A percentile compares a stretch with the other conserved stretches of the same genome.
Evolutionary conservation across 2,888 invertebrate genomes (phyloP).

Genomic region (Mechanitis messenoides): DNA sequence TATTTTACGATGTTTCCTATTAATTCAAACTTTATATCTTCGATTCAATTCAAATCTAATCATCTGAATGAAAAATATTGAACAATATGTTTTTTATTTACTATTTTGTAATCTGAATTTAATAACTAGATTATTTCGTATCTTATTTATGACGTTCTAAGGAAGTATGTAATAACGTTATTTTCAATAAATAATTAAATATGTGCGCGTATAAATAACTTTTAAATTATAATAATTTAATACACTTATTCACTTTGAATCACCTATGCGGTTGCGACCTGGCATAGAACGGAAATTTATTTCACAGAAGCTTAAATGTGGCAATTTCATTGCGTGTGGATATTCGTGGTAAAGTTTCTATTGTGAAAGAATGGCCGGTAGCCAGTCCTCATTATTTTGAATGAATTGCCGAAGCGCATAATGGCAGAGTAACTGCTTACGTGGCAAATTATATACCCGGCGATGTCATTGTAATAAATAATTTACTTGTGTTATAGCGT

Average conservation of each 20-base stretch:
- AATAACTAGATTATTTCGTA: no score
- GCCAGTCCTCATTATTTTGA: slow-evolving; percentile 63
- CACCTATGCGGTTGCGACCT: background rate
- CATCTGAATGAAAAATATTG: slow-evolving; percentile 2
- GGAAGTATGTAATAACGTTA: background rate
- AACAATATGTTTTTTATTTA: slow-evolving; percentile 1
- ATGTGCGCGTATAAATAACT: background rate
- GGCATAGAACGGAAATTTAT: slow-evolving; percentile 12
- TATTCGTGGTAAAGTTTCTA: slow-evolving; percentile 25
- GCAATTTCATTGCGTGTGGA: slow-evolving; percentile 22
- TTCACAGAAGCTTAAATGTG: slow-evolving; percentile 17
- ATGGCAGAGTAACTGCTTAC: slow-evolving; percentile 51
- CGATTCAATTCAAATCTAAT: slow-evolving; percentile 7
- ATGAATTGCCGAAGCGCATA: slow-evolving; percentile 67
- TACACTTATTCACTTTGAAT: background rate
- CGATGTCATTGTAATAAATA: slow-evolving; percentile 70
- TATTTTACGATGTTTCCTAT: slow-evolving; percentile 17
- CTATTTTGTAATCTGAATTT: no score
- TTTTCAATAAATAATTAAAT: background rate
- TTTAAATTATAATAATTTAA: background rate
- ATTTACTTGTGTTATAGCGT: slow-evolving; percentile 37
- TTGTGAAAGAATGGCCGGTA: slow-evolving; percentile 48
- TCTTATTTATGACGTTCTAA: background rate
- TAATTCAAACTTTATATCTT: slow-evolving; percentile 5
- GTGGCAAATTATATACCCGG: slow-evolving; percentile 67